Evolutionary conservation across 2,888 invertebrate genomes (phyloP), one percentile per base, ranked within the genome.

Genomic region (Diachrysia chrysitis): DNA sequence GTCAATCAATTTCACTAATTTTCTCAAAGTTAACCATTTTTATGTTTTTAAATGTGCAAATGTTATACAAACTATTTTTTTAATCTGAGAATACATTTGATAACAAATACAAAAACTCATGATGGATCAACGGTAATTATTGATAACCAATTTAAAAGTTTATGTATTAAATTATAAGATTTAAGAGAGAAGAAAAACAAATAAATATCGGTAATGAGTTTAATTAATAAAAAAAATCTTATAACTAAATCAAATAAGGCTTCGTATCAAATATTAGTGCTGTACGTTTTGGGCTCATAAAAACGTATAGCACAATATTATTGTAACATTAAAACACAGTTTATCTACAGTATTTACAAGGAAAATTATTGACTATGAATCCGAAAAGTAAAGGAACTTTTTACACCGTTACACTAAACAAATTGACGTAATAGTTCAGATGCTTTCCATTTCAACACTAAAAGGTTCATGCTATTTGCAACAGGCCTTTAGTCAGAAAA

Each of bases 401-500:
- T 59, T 88, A 92, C 92, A 91, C 89, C 82, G 79, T 85, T 85
- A 84, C 76, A 79, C 76, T 82, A 73, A 73, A 84, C 79, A 63
- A 91, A 91, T 90, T 88, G 88, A 91, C 83, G 76, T 73, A 73
- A 79, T 74, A 85, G 90, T 90, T 92, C 83, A 94, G 69, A 94
- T 85, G 80, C 84, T 90, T 80, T 94, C 91, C 90, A 93, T 90
- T 82, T 94, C 94, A 25, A 93, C 83, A 85, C 87, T 89, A 70
- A 72, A 75, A 1, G 85, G 78, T 78, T 94, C 93, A 46, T 92
- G 95, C 93, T 95, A 95, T 92, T 94, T 94, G 71, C 88, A 95
- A 85, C 95, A 95, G 55, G 89, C 83, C 82, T 93, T 95, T 95
- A 95, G 95, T 95, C 95, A 95, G 94, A 95, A 95, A 93, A 95